Evolutionary conservation across 2,888 invertebrate genomes (phyloP).

Genomic region (Gnatocerus cornutus): DNA sequence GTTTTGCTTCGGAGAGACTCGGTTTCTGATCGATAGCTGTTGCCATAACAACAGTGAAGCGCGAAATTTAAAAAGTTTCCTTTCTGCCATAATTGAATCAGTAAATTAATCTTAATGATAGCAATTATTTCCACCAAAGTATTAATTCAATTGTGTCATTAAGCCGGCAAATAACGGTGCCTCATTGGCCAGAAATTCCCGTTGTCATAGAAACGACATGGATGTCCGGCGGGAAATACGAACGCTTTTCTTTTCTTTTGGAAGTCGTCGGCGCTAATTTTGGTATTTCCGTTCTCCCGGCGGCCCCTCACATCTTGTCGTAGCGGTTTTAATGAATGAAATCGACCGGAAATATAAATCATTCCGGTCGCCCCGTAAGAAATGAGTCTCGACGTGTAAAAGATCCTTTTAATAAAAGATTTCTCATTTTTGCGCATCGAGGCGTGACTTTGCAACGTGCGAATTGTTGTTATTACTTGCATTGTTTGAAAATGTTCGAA

Average conservation of each 20-base stretch:
- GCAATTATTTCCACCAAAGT: no score
- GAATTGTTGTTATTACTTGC: conserved; percentile 1
- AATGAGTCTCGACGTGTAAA: conserved; percentile 7
- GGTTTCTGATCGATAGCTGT: no score
- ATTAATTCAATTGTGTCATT: neutral
- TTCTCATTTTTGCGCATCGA: conserved; percentile 18
- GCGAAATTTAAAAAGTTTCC: no score
- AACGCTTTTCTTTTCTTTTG: neutral
- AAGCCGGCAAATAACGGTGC: neutral
- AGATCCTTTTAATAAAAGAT: conserved; percentile 21
- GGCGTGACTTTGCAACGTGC: conserved; percentile 13
- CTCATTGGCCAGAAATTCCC: neutral
- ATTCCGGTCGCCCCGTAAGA: neutral
- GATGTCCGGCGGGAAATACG: conserved; percentile 1
- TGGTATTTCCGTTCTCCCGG: conserved; percentile 15
- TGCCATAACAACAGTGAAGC: no score
- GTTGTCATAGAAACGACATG: neutral
- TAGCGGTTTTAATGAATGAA: conserved; percentile 29
- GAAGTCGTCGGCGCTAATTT: neutral
- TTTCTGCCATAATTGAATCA: no score
- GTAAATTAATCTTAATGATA: no score
- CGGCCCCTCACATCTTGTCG: conserved; percentile 1
- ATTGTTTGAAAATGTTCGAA: conserved; percentile 29
- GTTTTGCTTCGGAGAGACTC: no score
- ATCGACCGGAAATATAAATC: conserved; percentile 32